These are phyloP conservation scores for Athalia cordata DNA, from an alignment of 2,888 invertebrate genomes.

Conservation along the genomic window DNA sequence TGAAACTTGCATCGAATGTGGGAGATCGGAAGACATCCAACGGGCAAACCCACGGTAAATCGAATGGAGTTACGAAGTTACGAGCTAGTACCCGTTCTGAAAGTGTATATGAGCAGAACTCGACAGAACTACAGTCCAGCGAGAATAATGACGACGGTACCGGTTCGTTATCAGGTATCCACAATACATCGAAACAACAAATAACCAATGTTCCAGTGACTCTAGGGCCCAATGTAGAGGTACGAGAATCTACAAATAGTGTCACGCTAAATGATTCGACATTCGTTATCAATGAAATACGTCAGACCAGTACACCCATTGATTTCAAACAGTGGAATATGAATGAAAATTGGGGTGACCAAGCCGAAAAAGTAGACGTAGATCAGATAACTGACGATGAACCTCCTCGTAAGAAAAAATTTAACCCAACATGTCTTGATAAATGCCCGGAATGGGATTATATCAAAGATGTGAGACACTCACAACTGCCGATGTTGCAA, in stretches of 20 bases:
- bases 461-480: not conserved
- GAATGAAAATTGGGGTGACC: constrained; percentile 8
- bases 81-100: not conserved
- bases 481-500: constrained; percentile 15
- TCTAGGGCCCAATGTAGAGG: not conserved
- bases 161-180: not conserved
- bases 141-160: not conserved
- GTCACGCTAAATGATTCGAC: not conserved
- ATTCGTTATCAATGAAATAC: constrained; percentile 5
- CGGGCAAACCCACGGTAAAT: no score
- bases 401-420: not conserved
- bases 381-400: not conserved
- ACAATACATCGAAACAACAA: not conserved
- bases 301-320: constrained; percentile 23
- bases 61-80: not conserved
- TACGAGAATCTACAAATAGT: constrained; percentile 17
- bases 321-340: constrained; percentile 29
- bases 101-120: not conserved
- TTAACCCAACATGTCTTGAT: constrained; percentile 2
- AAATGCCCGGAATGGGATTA: constrained; percentile 29
- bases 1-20: constrained; percentile 48
- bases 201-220: not conserved
- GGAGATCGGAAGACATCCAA: not conserved
- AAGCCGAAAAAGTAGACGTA: constrained; percentile 18
- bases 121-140: not conserved